These are phyloP conservation scores for Protodeltote pygarga DNA, from an alignment of 2,888 invertebrate genomes.

Conservation along the genomic window DNA sequence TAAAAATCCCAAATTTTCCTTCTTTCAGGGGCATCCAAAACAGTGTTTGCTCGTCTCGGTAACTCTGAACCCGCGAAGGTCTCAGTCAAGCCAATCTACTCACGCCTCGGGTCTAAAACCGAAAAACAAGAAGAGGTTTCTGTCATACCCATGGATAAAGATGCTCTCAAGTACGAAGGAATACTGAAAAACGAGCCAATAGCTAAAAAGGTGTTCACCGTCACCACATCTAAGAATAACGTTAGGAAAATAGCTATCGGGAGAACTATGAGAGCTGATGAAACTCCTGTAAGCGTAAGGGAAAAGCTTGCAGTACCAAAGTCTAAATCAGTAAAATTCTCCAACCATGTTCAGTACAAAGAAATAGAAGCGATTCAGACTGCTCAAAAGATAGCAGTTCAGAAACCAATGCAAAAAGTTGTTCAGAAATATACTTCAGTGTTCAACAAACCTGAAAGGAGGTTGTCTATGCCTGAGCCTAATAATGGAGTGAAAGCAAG, in stretches of 20 bases:
- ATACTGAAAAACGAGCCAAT: constrained; percentile 67
- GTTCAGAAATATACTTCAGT: constrained; percentile 56
- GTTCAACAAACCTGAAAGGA: constrained; percentile 80
- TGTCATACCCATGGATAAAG: constrained; percentile 66
- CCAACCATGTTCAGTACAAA: constrained; percentile 77
- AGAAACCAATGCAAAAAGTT: constrained; percentile 10
- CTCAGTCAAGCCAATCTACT: constrained; percentile 70
- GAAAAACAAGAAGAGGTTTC: constrained; percentile 32
- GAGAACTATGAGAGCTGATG: constrained; percentile 81
- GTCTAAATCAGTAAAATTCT: constrained; percentile 80
- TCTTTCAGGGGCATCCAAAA: constrained; percentile 56
- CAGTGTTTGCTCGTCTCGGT: constrained; percentile 80
- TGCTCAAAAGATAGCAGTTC: constrained; percentile 17
- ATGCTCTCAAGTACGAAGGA: constrained; percentile 81
- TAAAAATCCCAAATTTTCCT: too few relatives aligned
- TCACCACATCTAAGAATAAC: constrained; percentile 69
- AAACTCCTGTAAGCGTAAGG: constrained; percentile 74
- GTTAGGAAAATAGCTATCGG: constrained; percentile 70
- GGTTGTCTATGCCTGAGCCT: constrained; percentile 74
- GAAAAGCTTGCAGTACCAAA: constrained; percentile 73
- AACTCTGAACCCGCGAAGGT: constrained; percentile 58
- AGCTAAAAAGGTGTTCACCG: constrained; percentile 67
- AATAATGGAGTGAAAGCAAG: constrained; percentile 67
- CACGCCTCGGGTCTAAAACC: constrained; percentile 73
- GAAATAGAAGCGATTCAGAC: constrained; percentile 67